These are phyloP conservation scores for Gallinago jamesoni DNA, from an alignment of 2,113 vertebrate genomes.

Conservation along the genomic window DNA sequence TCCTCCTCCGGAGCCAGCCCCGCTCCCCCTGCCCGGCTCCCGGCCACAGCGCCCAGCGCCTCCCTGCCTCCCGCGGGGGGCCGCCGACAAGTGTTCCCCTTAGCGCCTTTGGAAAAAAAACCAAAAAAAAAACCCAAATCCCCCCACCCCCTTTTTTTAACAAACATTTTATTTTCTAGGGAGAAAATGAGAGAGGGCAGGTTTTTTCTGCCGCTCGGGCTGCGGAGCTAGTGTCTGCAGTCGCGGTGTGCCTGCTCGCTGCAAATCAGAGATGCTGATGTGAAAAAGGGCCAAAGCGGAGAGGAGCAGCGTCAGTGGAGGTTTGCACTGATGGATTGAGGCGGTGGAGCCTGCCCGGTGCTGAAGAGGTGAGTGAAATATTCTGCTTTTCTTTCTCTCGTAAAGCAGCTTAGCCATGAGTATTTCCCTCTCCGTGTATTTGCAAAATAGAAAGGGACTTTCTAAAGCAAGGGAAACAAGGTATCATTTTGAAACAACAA, in stretches of 20 bases:
- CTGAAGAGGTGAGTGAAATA: conserved; percentile 44
- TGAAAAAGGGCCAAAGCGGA: conserved; percentile 19
- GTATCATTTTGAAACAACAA: not conserved
- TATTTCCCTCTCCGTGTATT: not conserved
- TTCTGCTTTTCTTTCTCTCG: not conserved
- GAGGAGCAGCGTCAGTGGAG: conserved; percentile 5
- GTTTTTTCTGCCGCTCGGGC: not conserved
- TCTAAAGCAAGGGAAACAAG: not conserved
- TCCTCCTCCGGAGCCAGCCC: conserved; percentile 53
- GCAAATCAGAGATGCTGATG: conserved; percentile 6
- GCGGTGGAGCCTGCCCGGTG: not conserved
- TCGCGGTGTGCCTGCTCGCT: not conserved
- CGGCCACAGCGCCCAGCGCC: not conserved
- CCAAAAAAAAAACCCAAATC: too few relatives aligned
- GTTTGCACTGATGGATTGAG: conserved; percentile 3
- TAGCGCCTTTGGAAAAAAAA: not conserved
- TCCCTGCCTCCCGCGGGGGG: conserved; percentile 41
- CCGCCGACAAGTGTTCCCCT: not conserved
- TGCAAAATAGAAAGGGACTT: not conserved
- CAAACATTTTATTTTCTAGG: not conserved
- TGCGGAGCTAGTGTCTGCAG: conserved; percentile 1
- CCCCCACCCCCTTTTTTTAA: not conserved
- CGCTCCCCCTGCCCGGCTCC: conserved; percentile 41
- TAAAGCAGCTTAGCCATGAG: not conserved
- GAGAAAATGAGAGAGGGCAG: not conserved